Evolutionary conservation across 2,113 vertebrate genomes (phyloP).

Genomic region (Pluvialis apricaria): DNA sequence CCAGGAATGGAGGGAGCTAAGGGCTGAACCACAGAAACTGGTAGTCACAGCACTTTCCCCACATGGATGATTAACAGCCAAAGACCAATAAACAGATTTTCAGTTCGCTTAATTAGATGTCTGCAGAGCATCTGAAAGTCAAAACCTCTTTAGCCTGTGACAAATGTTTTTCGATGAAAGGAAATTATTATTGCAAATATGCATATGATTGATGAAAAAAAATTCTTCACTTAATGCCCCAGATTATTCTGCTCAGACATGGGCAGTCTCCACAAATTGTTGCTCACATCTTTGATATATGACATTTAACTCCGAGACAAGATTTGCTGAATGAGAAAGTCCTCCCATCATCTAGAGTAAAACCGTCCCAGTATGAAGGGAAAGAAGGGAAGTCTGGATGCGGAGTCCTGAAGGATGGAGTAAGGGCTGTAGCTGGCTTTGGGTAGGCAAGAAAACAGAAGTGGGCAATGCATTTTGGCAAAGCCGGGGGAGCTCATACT

Average conservation of each 20-base stretch:
- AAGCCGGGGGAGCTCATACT: neutral
- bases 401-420: neutral
- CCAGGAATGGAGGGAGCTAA: neutral
- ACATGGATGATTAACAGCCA: neutral
- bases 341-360: neutral
- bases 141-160: neutral
- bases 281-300: neutral
- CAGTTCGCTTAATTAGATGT: neutral
- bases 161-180: neutral
- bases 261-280: neutral
- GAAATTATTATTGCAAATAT: neutral
- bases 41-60: neutral
- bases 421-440: neutral
- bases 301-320: neutral
- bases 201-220: neutral
- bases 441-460: neutral
- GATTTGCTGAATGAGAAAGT: neutral
- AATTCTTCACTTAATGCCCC: neutral
- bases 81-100: slow-evolving; percentile 9
- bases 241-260: neutral
- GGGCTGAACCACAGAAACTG: neutral
- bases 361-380: neutral
- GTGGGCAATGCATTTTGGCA: neutral
- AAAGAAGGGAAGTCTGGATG: neutral
- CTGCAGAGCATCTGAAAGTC: neutral